Evolutionary conservation across 2,888 invertebrate species (phyloP), one percentile per base, ranked within the genome.

Genomic region (Leptinotarsa rubiginosa): DNA sequence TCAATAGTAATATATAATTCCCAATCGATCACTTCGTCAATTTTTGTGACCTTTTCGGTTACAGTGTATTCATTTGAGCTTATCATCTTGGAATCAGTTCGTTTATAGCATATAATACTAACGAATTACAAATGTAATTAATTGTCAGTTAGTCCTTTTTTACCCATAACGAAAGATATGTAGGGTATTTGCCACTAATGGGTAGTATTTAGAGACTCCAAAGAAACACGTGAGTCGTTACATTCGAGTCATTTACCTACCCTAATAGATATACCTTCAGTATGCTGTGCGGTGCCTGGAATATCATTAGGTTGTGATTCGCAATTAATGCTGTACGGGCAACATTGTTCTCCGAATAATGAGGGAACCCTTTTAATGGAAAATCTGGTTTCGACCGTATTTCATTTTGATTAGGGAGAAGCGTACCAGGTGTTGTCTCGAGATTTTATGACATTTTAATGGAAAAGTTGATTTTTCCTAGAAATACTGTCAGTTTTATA

Each of bases 281-380:
- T 62, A 62, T 62, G 62, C 62, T 62, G 25, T 15, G 62, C 31
- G 31, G 31, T 62, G 31, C 31, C 41, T 10, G 31, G 62, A 62
- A 41, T 25, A 62, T 62, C 25, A 16, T 62, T 62, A 31, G 41
- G 41, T 31, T 62, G n/a, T 62, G 31, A 62, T 31, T 25, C 25
- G n/a, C 25, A 62, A 62, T 62, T 31, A 62, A 62, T 62, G 62
- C 31, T 62, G 25, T 62, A 41, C n/a, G 15, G 62, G 62, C 62
- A 25, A 62, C 62, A 62, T 62, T 62, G 62, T 62, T 62, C 31
- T 25, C 31, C 4, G 62, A 25, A 62, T 62, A 25, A 62, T 62
- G 12, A 62, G 16, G 62, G 41, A 41, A 56, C 22, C 22, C 56
- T 56, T 20, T 31, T 41, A 62, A 62, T 62, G 62, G 62, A 41